Percentiles rank a stretch among this genome's conserved stretches.
phyloP scores from a whole-genome alignment of 2,113 vertebrate species.

The Brachyhypopomus occidentalis region DNA sequence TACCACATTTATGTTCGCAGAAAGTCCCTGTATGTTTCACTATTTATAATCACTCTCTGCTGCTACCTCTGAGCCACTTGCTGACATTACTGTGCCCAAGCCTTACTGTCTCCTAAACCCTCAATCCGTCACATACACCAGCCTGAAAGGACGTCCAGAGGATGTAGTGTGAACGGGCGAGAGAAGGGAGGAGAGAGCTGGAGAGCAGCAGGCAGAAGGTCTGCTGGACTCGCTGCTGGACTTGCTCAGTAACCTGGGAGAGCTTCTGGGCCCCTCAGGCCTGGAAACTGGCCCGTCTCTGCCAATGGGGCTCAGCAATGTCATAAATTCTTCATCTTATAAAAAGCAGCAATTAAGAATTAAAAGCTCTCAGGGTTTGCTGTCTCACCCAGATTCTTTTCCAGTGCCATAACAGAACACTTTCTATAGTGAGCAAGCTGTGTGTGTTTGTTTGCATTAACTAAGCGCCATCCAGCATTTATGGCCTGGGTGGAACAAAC shows the following conservation, averaged over 20 bases:
- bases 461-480: conserved; percentile 42
- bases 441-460: conserved; percentile 44
- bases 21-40: too few relatives aligned
- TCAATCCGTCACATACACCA: not conserved
- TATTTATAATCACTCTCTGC: too few relatives aligned
- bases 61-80: too few relatives aligned
- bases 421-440: conserved; percentile 57
- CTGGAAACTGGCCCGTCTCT: conserved; percentile 66
- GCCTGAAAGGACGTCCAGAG: not conserved
- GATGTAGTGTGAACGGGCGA: not conserved
- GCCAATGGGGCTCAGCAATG: conserved; percentile 69
- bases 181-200: not conserved
- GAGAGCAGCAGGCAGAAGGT: conserved; percentile 3
- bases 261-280: conserved; percentile 58
- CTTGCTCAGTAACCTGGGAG: conserved; percentile 36
- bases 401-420: conserved; percentile 69
- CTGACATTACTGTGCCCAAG: too few relatives aligned
- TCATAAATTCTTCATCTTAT: conserved; percentile 69
- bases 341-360: conserved; percentile 74
- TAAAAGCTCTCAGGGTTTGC: conserved; percentile 68
- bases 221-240: conserved; percentile 12
- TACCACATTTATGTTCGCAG: too few relatives aligned
- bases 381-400: conserved; percentile 72
- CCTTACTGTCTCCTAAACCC: too few relatives aligned
- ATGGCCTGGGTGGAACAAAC: conserved; percentile 36